Evolutionary conservation across 2,113 vertebrate species (phyloP), one percentile per base, ranked within the genome.

Genomic region (Trogon melanurus): DNA sequence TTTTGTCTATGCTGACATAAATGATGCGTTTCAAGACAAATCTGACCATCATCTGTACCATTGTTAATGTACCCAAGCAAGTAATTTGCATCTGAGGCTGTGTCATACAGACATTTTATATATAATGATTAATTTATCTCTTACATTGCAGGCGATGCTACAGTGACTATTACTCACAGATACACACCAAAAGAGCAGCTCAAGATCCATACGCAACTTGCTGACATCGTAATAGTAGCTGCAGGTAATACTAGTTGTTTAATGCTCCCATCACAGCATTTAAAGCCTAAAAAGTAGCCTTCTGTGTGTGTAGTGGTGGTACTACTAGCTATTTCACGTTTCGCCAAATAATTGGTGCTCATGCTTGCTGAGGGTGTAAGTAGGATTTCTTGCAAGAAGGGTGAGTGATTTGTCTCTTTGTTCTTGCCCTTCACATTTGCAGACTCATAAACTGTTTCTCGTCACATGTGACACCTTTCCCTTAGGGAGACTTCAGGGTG

Each of bases 131-230:
- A 70, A 96, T 56, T 60, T 26, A 47, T 91, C 20, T 91, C 88
- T 84, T 97, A 10, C 2, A 1, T 97, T 96, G 74, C 97, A 99
- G 99, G 99, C 95, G 99, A 99, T 86, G 99, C 99, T 89, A 99
- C 99, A 6, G 99, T 99, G 94, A 99, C 98, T 64, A 99, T 99
- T 65, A 93, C 98, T 73, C 99, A 99, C 95, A 98, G 99, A 78
- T 98, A 98, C 36, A 99, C 99, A 9, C 99, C 99, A 29, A 98
- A 97, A 96, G 98, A 98, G 41, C 98, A 97, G 74, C 96, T 99
- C 93, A 99, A 98, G 97, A 98, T 98, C 85, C 97, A 99, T 13
- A 98, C 98, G 2, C 97, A 96, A 29, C 97, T 99, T 47, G 99
- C 99, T 54, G 99, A 99, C 91, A 97, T 99, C 53, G 88, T 99